Base-by-base conservation (phyloP, 2,113 vertebrate genomes). In the Cacatua alba region DNA sequence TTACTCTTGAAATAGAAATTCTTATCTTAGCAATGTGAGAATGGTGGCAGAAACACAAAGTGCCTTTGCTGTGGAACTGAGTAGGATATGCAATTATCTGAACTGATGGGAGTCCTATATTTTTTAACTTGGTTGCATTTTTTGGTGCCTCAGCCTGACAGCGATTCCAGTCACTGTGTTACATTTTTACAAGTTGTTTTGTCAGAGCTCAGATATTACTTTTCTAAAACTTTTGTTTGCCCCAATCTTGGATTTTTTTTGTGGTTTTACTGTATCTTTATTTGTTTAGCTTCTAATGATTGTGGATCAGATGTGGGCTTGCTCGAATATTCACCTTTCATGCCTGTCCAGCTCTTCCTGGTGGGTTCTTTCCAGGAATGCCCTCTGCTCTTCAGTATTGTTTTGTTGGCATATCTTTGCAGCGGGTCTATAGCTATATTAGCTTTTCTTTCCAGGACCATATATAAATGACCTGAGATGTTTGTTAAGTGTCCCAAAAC, bases 1-100 rank as follows among this genome's bases (percentile, higher is more conserved):
- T 74, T 4, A 35, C 59, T 76, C 93, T 95, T 94, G 87, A 92
- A 96, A 96, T 83, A 96, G 90, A 86, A 96, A 74, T 75, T 86
- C 76, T 80, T 92, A 24, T 68, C 90, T 88, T 80, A 77, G 75
- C 71, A 43, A 13, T 29, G 64, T 53, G 71, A 70, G 93, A 37
- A 82, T 63, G 78, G 71, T 80, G 82, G 85, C 92, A 95, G 94
- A 91, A 18, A 37, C 87, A 69, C 74, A 71, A 82, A 94, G 74
- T 70, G 75, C 59, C 75, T 95, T 92, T 80, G 17, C 49, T 53
- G 63, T 55, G 55, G 78, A 49, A 44, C 20, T 21, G 41, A 64
- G 14, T 19, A 44, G 87, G 79, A 82, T 51, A 8, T 69, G 81
- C 89, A 90, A 93, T 95, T 96, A 95, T 26, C 87, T 6, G 26